phyloP scores from a whole-genome alignment of 2,797 vertebrate genomes.

The Spinus pinus region DNA sequence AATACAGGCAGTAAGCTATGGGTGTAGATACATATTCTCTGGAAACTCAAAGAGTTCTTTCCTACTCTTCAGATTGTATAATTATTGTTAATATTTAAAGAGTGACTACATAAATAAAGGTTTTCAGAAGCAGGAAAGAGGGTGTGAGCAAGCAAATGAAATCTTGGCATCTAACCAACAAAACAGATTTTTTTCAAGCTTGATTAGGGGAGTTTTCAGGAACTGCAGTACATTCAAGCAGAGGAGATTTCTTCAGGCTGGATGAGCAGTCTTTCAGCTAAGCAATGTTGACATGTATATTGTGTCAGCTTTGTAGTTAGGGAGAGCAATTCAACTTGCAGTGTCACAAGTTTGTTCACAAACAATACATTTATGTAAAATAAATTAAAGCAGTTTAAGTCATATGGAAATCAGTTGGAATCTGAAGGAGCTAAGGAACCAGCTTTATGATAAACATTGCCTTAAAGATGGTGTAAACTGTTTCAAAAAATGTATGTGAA shows the following conservation, averaged over 20 bases:
- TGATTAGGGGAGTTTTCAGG: background rate
- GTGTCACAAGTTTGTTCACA: background rate
- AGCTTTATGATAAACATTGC: background rate
- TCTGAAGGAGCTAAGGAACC: background rate
- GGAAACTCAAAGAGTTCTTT: background rate
- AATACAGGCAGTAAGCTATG: background rate
- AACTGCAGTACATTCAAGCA: background rate
- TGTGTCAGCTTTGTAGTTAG: background rate
- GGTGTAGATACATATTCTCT: background rate
- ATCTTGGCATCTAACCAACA: background rate
- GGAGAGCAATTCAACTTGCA: background rate
- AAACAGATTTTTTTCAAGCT: background rate
- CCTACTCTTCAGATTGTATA: background rate
- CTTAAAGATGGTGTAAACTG: background rate
- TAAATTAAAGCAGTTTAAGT: background rate
- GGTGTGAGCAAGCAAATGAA: background rate
- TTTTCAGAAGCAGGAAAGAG: background rate
- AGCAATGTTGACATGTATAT: background rate
- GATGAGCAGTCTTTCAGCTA: background rate
- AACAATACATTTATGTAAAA: background rate
- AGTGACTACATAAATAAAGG: background rate
- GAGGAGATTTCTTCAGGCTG: background rate
- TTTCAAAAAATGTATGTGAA: background rate
- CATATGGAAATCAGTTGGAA: background rate
- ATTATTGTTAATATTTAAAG: constrained; percentile 1